A percentile compares a stretch with the other conserved stretches of the same genome.
Conservation (phyloP, 2,113 vertebrate species). For the Mesembrinibis cayennensis region DNA sequence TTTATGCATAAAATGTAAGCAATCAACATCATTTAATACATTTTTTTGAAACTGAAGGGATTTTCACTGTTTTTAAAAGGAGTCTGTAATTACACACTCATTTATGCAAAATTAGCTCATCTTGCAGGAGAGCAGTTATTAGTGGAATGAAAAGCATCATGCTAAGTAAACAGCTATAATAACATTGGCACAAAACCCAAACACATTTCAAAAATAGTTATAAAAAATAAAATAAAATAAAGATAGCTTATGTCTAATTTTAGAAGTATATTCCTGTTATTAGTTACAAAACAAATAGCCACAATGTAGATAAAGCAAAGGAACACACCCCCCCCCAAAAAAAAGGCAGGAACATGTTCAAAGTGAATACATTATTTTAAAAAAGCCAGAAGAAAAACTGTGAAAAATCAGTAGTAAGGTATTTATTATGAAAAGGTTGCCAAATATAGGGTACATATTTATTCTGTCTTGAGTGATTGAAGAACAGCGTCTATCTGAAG, state of each 20-base stretch:
- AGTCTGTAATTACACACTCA: conserved; percentile 2
- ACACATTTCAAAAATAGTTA: not conserved
- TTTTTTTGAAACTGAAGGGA: not conserved
- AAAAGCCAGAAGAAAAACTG: not conserved
- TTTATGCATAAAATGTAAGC: not conserved
- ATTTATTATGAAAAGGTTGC: not conserved
- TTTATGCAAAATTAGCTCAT: conserved; percentile 32
- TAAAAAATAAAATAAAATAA: not conserved
- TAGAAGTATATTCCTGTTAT: not conserved
- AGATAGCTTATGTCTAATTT: not conserved
- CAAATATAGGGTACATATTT: not conserved
- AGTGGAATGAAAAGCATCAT: not conserved
- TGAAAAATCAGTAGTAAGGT: not conserved
- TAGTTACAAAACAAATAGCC: not conserved
- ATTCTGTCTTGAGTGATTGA: not conserved
- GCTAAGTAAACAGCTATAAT: not conserved
- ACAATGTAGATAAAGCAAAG: not conserved
- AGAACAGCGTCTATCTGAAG: not conserved
- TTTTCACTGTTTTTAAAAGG: not conserved
- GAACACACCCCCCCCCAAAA: not conserved
- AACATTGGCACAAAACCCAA: not conserved
- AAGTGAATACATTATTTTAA: not conserved
- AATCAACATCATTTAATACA: not conserved
- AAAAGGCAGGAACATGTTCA: not conserved
- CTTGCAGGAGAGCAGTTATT: not conserved